Percentiles rank a stretch among this genome's conserved stretches.
phyloP scores from a whole-genome alignment of 53 echinoderm and acorn worm species.

The Zoroaster sp. region DNA sequence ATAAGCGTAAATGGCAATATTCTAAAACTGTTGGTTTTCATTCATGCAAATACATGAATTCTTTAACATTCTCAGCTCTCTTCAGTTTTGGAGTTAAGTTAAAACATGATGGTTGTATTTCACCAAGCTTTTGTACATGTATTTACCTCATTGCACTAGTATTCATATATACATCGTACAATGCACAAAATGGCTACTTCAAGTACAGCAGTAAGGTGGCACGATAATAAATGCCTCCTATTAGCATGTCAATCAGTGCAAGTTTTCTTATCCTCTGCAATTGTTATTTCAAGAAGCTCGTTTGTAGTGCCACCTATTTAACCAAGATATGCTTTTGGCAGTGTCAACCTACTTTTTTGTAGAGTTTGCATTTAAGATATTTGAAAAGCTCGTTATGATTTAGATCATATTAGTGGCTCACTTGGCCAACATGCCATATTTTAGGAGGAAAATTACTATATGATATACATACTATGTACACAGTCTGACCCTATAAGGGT shows the following conservation, averaged over 20 bases:
- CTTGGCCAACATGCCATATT: not conserved
- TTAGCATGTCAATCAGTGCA: not conserved
- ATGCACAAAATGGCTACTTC: no score
- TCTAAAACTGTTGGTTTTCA: no score
- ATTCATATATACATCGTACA: not conserved
- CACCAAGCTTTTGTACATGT: not conserved
- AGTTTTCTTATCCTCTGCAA: not conserved
- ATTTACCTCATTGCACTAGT: not conserved
- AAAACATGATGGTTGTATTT: not conserved
- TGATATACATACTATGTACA: constrained; percentile 27
- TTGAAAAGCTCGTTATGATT: no score
- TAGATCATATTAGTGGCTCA: no score
- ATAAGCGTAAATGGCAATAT: no score
- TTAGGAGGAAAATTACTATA: not conserved
- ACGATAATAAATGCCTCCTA: not conserved
- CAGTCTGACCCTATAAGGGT: not conserved
- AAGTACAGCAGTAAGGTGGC: not conserved
- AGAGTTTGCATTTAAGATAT: no score
- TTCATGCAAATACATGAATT: no score
- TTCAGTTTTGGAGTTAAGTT: no score
- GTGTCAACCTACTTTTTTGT: not conserved
- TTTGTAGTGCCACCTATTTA: not conserved
- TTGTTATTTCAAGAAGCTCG: not conserved
- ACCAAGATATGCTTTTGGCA: not conserved
- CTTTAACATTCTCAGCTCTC: not conserved